A percentile compares a stretch with the other conserved stretches of the same genome.
Evolutionary conservation across 2,113 vertebrate species (phyloP).

Genomic region (Hemiprocne comata): DNA sequence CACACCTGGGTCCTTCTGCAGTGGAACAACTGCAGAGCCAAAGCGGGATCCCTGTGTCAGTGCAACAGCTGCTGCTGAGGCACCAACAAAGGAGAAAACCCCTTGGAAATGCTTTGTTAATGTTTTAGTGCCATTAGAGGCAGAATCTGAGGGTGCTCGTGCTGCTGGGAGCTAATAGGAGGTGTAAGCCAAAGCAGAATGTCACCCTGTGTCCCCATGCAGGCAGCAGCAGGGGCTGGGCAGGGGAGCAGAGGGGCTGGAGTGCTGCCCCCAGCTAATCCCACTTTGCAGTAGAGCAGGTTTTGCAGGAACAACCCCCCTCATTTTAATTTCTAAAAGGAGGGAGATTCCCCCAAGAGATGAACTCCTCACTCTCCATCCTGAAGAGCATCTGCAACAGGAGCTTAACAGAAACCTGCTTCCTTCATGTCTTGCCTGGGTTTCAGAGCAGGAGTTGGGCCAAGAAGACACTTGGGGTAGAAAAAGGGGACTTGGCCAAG

Average conservation of each 20-base stretch:
- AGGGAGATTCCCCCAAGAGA: background rate
- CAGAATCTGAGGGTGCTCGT: background rate
- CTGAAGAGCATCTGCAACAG: background rate
- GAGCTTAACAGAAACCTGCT: background rate
- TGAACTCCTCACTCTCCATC: background rate
- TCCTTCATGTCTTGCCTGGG: background rate
- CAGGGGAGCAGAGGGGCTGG: no score
- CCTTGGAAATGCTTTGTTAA: background rate
- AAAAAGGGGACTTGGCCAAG: background rate
- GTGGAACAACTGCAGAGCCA: background rate
- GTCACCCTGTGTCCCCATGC: background rate
- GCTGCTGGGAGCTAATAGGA: background rate
- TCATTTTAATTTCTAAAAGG: background rate
- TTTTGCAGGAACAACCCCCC: background rate
- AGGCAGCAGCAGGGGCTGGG: background rate
- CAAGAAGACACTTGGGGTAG: background rate
- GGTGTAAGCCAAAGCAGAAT: background rate
- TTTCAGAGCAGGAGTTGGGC: background rate
- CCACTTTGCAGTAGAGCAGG: background rate
- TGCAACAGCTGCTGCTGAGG: background rate
- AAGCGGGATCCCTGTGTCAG: background rate
- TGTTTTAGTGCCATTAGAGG: background rate
- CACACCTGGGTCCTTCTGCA: background rate
- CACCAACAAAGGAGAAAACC: background rate
- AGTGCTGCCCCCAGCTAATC: background rate